phyloP scores from a whole-genome alignment of 1,140 invertebrate species.

The Drosophila willistoni region DNA sequence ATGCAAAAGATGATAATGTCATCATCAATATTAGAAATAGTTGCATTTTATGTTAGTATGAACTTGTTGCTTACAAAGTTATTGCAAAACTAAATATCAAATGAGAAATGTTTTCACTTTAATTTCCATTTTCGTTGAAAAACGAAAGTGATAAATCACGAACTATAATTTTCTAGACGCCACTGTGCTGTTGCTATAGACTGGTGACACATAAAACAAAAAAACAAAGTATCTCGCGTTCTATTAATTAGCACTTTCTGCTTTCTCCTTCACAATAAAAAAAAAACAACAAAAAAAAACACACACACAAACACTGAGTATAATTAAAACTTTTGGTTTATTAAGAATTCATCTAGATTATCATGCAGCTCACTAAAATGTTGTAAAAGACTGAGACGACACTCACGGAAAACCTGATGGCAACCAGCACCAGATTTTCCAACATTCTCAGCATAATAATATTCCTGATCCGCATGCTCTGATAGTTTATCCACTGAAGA shows the following conservation, averaged over 20 bases:
- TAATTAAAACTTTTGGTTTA: slow-evolving; percentile 42
- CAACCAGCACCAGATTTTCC: slow-evolving; percentile 85
- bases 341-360: slow-evolving; percentile 63
- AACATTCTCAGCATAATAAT: slow-evolving; percentile 87
- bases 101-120: slow-evolving; percentile 14
- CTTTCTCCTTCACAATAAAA: slow-evolving; percentile 3
- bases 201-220: slow-evolving; percentile 23
- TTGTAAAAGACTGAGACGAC: slow-evolving; percentile 81
- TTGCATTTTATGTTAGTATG: neutral
- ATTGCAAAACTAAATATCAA: slow-evolving; percentile 26
- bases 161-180: slow-evolving; percentile 35
- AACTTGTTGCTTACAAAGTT: slow-evolving; percentile 14
- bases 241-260: slow-evolving; percentile 61
- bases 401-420: slow-evolving; percentile 86
- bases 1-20: neutral
- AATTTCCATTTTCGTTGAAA: slow-evolving; percentile 39
- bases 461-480: slow-evolving; percentile 87
- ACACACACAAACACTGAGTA: slow-evolving; percentile 19
- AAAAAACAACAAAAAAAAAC: neutral
- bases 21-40: neutral
- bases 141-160: slow-evolving; percentile 60
- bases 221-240: slow-evolving; percentile 46
- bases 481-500: slow-evolving; percentile 86
- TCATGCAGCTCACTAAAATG: slow-evolving; percentile 63
- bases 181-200: slow-evolving; percentile 27